Evolutionary conservation across 2,888 invertebrate species (phyloP).

Genomic region (Colletes collaris): DNA sequence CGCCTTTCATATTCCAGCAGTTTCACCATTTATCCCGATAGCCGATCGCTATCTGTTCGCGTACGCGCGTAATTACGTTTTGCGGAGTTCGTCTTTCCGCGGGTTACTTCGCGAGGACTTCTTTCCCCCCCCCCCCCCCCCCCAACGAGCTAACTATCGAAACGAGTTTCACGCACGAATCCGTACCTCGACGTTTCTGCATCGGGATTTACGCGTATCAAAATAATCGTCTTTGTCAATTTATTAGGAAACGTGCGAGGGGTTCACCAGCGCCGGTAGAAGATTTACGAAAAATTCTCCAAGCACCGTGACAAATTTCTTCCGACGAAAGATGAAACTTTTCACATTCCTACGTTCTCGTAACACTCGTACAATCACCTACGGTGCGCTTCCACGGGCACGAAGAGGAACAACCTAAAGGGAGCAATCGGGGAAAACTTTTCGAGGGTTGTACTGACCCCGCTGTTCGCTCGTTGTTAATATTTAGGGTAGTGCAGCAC

Average conservation of each 20-base stretch:
- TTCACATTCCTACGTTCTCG: constrained; percentile 49
- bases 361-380: constrained; percentile 33
- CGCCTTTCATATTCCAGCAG: constrained; percentile 66
- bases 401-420: constrained; percentile 47
- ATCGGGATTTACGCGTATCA: not conserved
- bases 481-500: constrained; percentile 79
- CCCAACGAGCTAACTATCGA: not conserved
- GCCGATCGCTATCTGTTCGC: constrained; percentile 34
- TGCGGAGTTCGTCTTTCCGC: constrained; percentile 17
- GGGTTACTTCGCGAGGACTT: not conserved
- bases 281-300: not conserved
- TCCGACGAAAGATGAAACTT: constrained; percentile 42
- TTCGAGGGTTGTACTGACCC: constrained; percentile 76
- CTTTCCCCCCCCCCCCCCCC: too few species aligned
- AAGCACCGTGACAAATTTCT: constrained; percentile 35
- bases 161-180: not conserved
- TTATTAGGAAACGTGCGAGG: too few species aligned
- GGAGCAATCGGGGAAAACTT: constrained; percentile 58
- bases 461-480: constrained; percentile 78
- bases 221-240: too few species aligned
- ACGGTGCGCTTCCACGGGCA: constrained; percentile 33
- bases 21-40: constrained; percentile 56
- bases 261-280: not conserved
- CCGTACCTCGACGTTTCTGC: not conserved
- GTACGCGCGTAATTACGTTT: constrained; percentile 22